Percentiles rank a stretch among this genome's conserved stretches.
These are phyloP conservation scores for Eupithecia centaureata DNA, from an alignment of 2,888 invertebrate species.

Conservation along the genomic window DNA sequence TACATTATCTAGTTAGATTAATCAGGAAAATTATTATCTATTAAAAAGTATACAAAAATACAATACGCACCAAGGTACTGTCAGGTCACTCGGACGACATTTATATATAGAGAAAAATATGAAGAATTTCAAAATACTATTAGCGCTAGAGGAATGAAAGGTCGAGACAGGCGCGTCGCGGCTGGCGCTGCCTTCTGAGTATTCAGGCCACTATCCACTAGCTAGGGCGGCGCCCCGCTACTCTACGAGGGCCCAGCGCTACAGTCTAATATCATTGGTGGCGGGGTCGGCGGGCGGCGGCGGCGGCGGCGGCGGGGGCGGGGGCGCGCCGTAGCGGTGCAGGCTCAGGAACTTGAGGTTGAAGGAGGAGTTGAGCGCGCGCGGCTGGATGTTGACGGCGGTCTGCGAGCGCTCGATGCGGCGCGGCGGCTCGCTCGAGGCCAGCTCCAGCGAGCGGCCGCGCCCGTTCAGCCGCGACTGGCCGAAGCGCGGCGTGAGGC, in stretches of 20 bases:
- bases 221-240: conserved; percentile 51
- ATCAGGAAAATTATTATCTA: conserved; percentile 49
- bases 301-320: conserved; percentile 39
- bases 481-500: conserved; percentile 76
- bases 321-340: conserved; percentile 73
- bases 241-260: conserved; percentile 54
- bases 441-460: conserved; percentile 75
- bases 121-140: conserved; percentile 65
- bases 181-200: conserved; percentile 75
- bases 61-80: conserved; percentile 60
- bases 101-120: conserved; percentile 53
- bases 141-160: conserved; percentile 78
- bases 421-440: conserved; percentile 55
- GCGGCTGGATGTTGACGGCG: conserved; percentile 67
- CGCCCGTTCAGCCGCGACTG: conserved; percentile 74
- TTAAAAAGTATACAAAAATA: conserved; percentile 60
- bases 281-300: conserved; percentile 55
- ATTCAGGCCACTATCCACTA: conserved; percentile 68
- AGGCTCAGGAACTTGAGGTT: conserved; percentile 75
- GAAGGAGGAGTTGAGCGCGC: conserved; percentile 72
- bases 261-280: conserved; percentile 70
- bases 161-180: conserved; percentile 53
- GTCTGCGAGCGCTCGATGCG: conserved; percentile 77
- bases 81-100: conserved; percentile 60
- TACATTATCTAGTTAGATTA: conserved; percentile 42